These are phyloP conservation scores for Scolopax mira DNA, from an alignment of 2,113 vertebrate species.

Conservation along the genomic window DNA sequence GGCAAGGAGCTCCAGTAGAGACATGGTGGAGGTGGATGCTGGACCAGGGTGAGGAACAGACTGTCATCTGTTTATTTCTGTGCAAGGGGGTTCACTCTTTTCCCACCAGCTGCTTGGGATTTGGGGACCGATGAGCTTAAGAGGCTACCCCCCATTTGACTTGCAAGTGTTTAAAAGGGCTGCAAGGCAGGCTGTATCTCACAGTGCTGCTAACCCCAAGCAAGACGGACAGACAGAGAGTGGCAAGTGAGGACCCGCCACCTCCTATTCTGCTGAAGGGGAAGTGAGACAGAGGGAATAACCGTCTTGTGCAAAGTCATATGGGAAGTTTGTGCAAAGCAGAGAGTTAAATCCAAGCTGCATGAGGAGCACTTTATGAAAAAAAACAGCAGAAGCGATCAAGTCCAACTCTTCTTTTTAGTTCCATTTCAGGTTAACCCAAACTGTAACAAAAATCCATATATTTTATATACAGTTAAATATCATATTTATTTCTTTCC, in stretches of 20 bases:
- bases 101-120: neutral
- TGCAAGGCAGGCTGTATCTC: neutral
- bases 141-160: neutral
- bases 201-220: neutral
- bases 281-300: conserved; percentile 2
- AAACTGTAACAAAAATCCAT: neutral
- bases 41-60: neutral
- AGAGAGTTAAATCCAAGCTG: neutral
- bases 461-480: neutral
- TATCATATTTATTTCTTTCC: neutral
- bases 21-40: neutral
- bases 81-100: neutral
- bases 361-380: neutral
- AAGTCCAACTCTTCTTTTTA: neutral
- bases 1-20: neutral
- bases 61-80: fast-evolving
- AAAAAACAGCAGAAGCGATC: neutral
- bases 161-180: neutral
- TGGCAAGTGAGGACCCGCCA: neutral
- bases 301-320: neutral
- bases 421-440: neutral
- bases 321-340: neutral
- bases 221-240: neutral
- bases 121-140: neutral
- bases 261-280: neutral